These are phyloP conservation scores for Camelus bactrianus DNA, from an alignment of 2,113 vertebrate species.

Conservation along the genomic window DNA sequence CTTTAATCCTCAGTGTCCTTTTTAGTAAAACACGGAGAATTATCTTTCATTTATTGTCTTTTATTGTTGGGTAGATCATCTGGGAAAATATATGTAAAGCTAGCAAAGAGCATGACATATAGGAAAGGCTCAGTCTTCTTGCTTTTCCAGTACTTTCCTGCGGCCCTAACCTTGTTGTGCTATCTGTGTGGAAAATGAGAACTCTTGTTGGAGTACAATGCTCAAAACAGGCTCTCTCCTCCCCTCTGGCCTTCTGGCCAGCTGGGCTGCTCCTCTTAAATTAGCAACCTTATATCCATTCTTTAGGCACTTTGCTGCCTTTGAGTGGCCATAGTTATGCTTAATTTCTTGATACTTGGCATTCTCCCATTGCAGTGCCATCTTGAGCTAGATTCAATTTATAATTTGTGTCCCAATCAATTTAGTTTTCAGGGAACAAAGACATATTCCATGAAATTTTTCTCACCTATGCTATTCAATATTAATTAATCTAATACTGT, in stretches of 20 bases:
- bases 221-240: background rate
- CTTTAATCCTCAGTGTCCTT: background rate
- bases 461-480: background rate
- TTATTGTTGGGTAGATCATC: background rate
- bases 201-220: background rate
- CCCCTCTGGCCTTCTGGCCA: background rate
- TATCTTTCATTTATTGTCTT: background rate
- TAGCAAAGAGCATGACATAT: background rate
- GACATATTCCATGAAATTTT: background rate
- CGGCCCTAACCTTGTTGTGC: background rate
- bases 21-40: background rate
- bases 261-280: background rate
- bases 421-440: slow-evolving; percentile 34
- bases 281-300: background rate
- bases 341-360: background rate
- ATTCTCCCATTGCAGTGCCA: background rate
- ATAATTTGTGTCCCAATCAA: background rate
- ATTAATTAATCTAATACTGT: background rate
- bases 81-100: background rate
- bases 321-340: background rate
- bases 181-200: background rate
- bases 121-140: background rate
- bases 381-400: background rate
- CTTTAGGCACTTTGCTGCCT: background rate
- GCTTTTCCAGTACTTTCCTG: background rate